Conservation (phyloP, 2,888 invertebrate species). For the Amphipoea oculea region DNA sequence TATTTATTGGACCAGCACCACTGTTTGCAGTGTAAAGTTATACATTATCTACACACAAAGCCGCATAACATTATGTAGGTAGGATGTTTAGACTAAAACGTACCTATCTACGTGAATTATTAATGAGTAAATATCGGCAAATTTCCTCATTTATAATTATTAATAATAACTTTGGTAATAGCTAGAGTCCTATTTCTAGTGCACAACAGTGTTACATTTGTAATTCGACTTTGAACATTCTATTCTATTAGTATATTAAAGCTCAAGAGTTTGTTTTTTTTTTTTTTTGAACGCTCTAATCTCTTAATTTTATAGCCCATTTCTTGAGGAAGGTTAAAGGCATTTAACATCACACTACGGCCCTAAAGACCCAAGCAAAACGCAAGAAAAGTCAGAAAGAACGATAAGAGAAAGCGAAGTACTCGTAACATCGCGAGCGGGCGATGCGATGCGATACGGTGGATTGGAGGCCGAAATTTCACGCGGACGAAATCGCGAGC, state of each 20-base stretch:
- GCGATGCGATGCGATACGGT: neutral
- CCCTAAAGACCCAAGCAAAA: neutral
- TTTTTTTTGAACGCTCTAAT: neutral
- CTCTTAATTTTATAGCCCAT: neutral
- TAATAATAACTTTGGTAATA: neutral
- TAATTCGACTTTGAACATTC: neutral
- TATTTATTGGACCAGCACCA: slow-evolving; percentile 12
- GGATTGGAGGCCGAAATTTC: too few species aligned
- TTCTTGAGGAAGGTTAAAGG: neutral
- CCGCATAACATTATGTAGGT: neutral
- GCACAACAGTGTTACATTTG: neutral
- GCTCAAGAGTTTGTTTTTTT: too few species aligned
- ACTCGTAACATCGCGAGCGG: neutral
- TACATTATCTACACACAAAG: slow-evolving; percentile 18
- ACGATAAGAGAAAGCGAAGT: neutral
- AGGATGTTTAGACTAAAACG: slow-evolving; percentile 14
- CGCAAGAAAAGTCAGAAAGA: neutral
- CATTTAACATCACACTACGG: neutral
- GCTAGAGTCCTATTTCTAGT: too few species aligned
- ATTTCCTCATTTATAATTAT: slow-evolving; percentile 17
- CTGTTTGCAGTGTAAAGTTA: slow-evolving; percentile 9
- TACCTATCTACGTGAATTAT: slow-evolving; percentile 10
- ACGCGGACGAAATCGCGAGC: neutral
- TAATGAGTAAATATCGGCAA: slow-evolving; percentile 3
- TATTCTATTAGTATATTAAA: neutral